phyloP scores from a whole-genome alignment of 2,113 vertebrate genomes.

The Centropus bengalensis region DNA sequence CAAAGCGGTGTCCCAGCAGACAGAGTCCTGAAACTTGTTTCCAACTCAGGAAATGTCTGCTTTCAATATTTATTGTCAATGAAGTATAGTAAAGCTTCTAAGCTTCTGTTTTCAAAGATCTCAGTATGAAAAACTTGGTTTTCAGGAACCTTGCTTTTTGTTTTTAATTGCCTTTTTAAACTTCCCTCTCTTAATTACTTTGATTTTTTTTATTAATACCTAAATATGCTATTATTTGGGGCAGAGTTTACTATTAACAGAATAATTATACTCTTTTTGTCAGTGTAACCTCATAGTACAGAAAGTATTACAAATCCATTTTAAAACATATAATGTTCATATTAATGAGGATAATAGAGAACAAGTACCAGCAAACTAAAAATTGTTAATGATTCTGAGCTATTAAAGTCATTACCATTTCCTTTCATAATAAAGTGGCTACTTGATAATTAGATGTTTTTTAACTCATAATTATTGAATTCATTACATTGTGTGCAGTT shows the following conservation, averaged over 20 bases:
- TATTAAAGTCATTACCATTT: conserved; percentile 95
- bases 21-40: background rate
- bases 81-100: background rate
- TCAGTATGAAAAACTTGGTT: conserved; percentile 23
- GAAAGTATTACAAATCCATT: conserved; percentile 89
- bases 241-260: conserved; percentile 84
- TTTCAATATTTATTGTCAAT: background rate
- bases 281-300: conserved; percentile 81
- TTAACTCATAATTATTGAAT: conserved; percentile 90
- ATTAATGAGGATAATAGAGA: conserved; percentile 91
- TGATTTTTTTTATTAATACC: conserved; percentile 70
- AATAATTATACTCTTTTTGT: conserved; percentile 84
- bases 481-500: conserved; percentile 82
- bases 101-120: background rate
- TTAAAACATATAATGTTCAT: conserved; percentile 89
- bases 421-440: conserved; percentile 92
- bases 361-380: conserved; percentile 87
- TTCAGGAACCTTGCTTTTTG: conserved; percentile 54
- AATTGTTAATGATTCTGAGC: conserved; percentile 95
- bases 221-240: conserved; percentile 81
- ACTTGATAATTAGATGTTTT: conserved; percentile 97
- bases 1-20: background rate
- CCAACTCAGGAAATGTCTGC: background rate
- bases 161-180: conserved; percentile 81
- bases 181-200: conserved; percentile 75